phyloP scores from a whole-genome alignment of 2,113 vertebrate genomes.

The Camarhynchus parvulus region DNA sequence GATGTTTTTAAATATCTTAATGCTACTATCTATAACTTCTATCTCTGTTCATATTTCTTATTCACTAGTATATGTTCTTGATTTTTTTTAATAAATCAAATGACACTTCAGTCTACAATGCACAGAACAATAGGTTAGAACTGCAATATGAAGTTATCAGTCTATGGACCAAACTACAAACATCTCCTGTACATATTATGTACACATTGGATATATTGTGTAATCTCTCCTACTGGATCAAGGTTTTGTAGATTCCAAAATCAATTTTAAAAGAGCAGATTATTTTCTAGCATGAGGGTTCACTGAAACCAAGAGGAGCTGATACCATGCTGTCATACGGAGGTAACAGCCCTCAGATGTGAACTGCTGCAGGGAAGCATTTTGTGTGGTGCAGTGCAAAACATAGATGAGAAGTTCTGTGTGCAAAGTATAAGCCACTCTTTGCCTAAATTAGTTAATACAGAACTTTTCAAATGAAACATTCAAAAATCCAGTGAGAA shows the following conservation, averaged over 20 bases:
- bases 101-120: background rate
- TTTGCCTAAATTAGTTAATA: background rate
- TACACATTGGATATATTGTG: background rate
- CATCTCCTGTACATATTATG: accelerated
- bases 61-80: background rate
- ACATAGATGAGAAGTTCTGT: background rate
- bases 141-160: background rate
- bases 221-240: background rate
- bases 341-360: background rate
- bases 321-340: background rate
- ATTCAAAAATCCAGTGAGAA: background rate
- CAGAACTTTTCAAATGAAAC: background rate
- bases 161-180: background rate
- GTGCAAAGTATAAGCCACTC: background rate
- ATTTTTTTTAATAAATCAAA: background rate
- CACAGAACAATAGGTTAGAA: background rate
- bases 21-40: background rate
- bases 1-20: background rate
- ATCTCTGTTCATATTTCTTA: background rate
- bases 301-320: background rate
- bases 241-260: background rate
- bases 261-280: background rate
- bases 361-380: background rate
- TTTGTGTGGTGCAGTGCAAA: background rate
- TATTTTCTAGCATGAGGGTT: background rate